Conservation (phyloP, 2,888 invertebrate genomes). For the Dexiosoma caninum region DNA sequence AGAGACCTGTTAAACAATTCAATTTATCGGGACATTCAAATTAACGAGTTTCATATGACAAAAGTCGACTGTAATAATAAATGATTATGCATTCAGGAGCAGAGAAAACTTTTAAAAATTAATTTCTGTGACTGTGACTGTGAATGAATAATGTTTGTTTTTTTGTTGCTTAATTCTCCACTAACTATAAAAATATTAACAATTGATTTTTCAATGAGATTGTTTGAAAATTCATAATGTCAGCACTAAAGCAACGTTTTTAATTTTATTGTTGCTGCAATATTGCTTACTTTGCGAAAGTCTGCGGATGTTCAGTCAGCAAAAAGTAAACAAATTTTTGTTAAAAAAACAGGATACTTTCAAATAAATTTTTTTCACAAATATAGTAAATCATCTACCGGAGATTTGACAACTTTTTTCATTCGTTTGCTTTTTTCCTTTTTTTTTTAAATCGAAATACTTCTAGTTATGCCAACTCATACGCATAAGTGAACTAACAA, state of each 20-base stretch:
- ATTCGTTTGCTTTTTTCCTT: background rate
- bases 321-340: background rate
- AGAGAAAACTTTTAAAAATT: too few species aligned
- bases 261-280: background rate
- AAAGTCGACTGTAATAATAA: too few species aligned
- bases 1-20: too few species aligned
- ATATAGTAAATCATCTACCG: conserved; percentile 15
- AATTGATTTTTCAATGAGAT: too few species aligned
- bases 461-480: conserved; percentile 21
- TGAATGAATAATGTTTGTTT: too few species aligned
- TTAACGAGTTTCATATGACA: too few species aligned
- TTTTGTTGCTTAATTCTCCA: too few species aligned
- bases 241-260: background rate
- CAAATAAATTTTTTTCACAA: background rate
- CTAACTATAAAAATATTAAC: too few species aligned
- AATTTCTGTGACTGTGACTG: too few species aligned
- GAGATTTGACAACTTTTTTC: conserved; percentile 17
- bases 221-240: conserved; percentile 21
- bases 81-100: too few species aligned
- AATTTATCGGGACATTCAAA: too few species aligned
- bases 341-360: background rate
- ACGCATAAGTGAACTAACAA: conserved; percentile 46
- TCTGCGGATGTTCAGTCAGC: background rate
- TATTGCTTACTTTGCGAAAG: conserved; percentile 13
- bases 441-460: conserved; percentile 4